Conservation (phyloP, 2,113 vertebrate genomes). For the Eulemur macaco region DNA sequence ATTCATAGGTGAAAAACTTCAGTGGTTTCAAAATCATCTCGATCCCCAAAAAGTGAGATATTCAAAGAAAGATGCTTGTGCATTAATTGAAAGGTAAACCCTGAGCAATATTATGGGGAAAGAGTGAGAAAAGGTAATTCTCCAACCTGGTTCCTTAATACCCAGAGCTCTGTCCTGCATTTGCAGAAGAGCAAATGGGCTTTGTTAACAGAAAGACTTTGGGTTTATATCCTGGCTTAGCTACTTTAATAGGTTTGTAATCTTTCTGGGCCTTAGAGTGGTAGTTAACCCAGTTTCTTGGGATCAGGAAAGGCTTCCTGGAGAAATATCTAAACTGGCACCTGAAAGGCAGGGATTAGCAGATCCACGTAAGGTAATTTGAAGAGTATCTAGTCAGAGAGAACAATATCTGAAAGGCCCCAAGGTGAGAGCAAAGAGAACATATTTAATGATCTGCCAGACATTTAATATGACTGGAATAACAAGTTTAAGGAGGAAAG, state of each 20-base stretch:
- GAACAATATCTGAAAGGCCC: neutral
- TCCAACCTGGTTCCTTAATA: neutral
- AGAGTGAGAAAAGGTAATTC: neutral
- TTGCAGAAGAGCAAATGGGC: neutral
- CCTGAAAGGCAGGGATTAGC: neutral
- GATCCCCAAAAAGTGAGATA: slow-evolving; percentile 88
- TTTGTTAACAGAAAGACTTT: neutral
- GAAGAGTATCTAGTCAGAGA: neutral
- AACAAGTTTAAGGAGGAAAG: neutral
- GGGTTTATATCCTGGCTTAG: neutral
- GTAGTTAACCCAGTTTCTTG: neutral
- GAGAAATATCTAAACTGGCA: neutral
- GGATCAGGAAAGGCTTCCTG: neutral
- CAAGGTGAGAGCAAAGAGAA: neutral
- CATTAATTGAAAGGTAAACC: slow-evolving; percentile 92
- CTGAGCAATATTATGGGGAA: neutral
- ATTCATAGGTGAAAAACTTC: slow-evolving; percentile 92
- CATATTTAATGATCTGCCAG: neutral
- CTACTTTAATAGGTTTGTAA: neutral
- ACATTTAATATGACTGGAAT: neutral
- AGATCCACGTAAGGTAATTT: neutral
- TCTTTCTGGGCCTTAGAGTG: neutral
- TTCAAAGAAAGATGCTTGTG: slow-evolving; percentile 91
- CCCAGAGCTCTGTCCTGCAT: neutral
- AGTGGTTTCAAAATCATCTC: slow-evolving; percentile 95